phyloP scores from a whole-genome alignment of 2,797 vertebrate genomes.

The Sternarchorhynchus goeldii region DNA sequence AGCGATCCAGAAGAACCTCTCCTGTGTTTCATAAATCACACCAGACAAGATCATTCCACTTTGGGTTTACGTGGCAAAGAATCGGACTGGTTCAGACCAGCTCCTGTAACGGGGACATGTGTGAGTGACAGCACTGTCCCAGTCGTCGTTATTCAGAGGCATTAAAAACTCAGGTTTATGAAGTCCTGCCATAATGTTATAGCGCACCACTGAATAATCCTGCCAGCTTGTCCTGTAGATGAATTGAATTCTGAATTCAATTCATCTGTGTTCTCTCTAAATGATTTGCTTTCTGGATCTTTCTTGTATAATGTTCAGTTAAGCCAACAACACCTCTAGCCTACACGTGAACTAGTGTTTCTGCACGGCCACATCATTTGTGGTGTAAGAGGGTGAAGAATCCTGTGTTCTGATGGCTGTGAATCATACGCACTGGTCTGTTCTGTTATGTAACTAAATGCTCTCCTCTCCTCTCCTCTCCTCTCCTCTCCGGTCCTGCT shows the following conservation, averaged over 20 bases:
- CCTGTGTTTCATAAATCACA: not conserved
- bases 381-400: slow-evolving; percentile 17
- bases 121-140: no score
- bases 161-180: no score
- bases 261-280: not conserved
- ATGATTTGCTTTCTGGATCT: not conserved
- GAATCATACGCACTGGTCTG: slow-evolving; percentile 7
- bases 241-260: not conserved
- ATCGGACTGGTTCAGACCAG: not conserved
- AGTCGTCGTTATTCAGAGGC: no score
- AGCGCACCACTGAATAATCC: no score
- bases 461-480: slow-evolving; percentile 6
- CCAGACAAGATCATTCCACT: not conserved
- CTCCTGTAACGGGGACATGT: not conserved
- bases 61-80: not conserved
- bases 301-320: not conserved
- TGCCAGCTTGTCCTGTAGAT: no score
- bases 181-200: no score
- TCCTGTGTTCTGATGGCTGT: slow-evolving; percentile 23
- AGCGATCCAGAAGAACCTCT: not conserved
- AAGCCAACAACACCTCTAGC: not conserved
- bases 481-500: slow-evolving; percentile 57
- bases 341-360: not conserved
- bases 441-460: slow-evolving; percentile 65
- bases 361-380: not conserved